phyloP scores from a whole-genome alignment of 2,888 invertebrate species.

The Pterostichus niger region DNA sequence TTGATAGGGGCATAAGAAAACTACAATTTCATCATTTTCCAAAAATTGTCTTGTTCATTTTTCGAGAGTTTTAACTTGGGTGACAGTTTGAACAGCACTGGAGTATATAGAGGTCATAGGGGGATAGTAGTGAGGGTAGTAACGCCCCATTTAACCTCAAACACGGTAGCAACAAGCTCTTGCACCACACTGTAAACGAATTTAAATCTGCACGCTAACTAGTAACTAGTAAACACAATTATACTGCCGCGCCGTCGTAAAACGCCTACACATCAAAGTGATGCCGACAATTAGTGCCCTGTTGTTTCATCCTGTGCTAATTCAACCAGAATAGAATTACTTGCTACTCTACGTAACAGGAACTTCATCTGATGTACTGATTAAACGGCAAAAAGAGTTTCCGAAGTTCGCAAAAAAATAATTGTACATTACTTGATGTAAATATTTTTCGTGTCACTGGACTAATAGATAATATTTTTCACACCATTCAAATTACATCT shows the following conservation, averaged over 20 bases:
- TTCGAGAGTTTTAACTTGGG: too few relatives aligned
- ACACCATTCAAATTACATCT: too few relatives aligned
- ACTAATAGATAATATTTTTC: too few relatives aligned
- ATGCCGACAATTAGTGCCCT: neutral
- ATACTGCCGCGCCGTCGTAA: neutral
- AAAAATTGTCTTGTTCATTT: too few relatives aligned
- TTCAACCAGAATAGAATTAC: neutral
- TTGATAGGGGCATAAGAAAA: too few relatives aligned
- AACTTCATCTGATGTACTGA: too few relatives aligned
- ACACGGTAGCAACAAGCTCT: constrained; percentile 12
- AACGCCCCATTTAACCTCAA: constrained; percentile 28
- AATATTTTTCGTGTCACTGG: too few relatives aligned
- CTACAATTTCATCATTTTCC: too few relatives aligned
- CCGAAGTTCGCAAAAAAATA: too few relatives aligned
- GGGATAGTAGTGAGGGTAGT: neutral
- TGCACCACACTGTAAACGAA: constrained; percentile 10
- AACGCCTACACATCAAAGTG: constrained; percentile 28
- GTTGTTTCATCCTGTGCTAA: neutral
- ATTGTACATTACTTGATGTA: too few relatives aligned
- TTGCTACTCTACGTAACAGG: neutral
- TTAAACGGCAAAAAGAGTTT: too few relatives aligned
- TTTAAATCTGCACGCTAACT: constrained; percentile 13
- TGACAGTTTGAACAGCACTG: neutral
- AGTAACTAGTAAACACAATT: constrained; percentile 11
- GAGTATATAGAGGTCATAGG: neutral